These are phyloP conservation scores for Polyploca ridens DNA, from an alignment of 2,888 invertebrate species.

Conservation along the genomic window DNA sequence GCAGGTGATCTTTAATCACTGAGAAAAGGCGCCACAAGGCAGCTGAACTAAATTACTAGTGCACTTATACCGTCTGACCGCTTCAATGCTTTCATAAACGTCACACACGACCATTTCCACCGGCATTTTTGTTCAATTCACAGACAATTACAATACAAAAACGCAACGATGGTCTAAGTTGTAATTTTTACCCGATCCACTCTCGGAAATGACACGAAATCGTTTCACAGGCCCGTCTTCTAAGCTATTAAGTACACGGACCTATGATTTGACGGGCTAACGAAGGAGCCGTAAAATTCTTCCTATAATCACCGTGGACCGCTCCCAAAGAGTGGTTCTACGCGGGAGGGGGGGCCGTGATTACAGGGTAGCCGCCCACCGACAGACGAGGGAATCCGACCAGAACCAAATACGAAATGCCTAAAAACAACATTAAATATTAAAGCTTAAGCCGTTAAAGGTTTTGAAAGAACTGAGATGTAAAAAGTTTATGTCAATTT, in stretches of 20 bases:
- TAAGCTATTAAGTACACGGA: slow-evolving; percentile 61
- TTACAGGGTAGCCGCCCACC: slow-evolving; percentile 80
- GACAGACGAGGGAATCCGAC: slow-evolving; percentile 53
- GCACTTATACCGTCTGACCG: slow-evolving; percentile 23
- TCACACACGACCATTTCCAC: slow-evolving; percentile 7
- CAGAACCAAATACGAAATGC: slow-evolving; percentile 49
- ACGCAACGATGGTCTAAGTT: slow-evolving; percentile 42
- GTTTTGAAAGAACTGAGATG: slow-evolving; percentile 1
- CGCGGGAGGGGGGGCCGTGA: slow-evolving; percentile 55
- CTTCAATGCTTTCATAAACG: slow-evolving; percentile 14
- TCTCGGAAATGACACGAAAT: slow-evolving; percentile 74
- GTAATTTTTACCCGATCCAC: slow-evolving; percentile 45
- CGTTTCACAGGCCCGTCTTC: slow-evolving; percentile 59
- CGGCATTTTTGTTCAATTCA: slow-evolving; percentile 41
- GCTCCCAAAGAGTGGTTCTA: slow-evolving; percentile 51
- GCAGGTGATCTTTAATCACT: slow-evolving; percentile 44
- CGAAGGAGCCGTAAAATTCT: slow-evolving; percentile 77
- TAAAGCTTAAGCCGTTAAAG: slow-evolving; percentile 27
- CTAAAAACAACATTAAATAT: slow-evolving; percentile 55
- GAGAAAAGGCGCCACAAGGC: slow-evolving; percentile 42
- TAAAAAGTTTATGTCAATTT: not conserved
- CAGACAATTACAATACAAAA: slow-evolving; percentile 65
- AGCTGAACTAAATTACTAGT: slow-evolving; percentile 40
- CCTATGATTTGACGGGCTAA: slow-evolving; percentile 81
- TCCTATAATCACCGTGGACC: slow-evolving; percentile 72